Base-by-base conservation (phyloP, 2,888 invertebrate genomes). In the Pediacus dermestoides region DNA sequence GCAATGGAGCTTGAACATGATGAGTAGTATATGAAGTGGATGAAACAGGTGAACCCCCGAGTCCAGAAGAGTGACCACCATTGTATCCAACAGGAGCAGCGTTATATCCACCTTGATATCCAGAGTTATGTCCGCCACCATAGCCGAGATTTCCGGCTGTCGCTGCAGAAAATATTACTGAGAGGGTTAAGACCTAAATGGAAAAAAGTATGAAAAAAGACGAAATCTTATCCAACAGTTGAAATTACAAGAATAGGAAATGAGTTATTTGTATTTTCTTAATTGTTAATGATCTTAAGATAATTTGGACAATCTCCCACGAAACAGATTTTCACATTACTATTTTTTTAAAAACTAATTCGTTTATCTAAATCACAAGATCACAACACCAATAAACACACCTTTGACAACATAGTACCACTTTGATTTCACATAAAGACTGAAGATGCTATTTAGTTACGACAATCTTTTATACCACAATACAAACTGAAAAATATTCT, bases 1-100 rank as follows among this genome's bases (percentile, higher is more conserved):
- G 10, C 10, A 27, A 21, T 8, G 43, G 30, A 4, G 44, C n/a
- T n/a, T n/a, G 30, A 12, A 37, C 32, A 22, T 53, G 53, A 12
- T 49, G 44, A n/a, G 53, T 53, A 1, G 42, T 46, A 27, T 49
- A 53, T 4, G 45, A 47, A 1, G 48, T 37, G 3, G 37, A 44
- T 12, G 52, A 48, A 33, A 50, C 30, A n/a, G n/a, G n/a, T n/a
- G 45, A 34, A 2, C 34, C 46, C 11, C 32, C 31, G n/a, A n/a
- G n/a, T n/a, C n/a, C n/a, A n/a, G n/a, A n/a, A n/a, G n/a, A n/a
- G n/a, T n/a, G n/a, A n/a, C n/a, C n/a, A n/a, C n/a, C n/a, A n/a
- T n/a, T n/a, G n/a, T n/a, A n/a, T n/a, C n/a, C n/a, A n/a, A n/a
- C n/a, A n/a, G n/a, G n/a, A n/a, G n/a, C n/a, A n/a, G n/a, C n/a